Evolutionary conservation across 2,797 vertebrate genomes (phyloP).

Genomic region (Oceanodroma leucorhoa): DNA sequence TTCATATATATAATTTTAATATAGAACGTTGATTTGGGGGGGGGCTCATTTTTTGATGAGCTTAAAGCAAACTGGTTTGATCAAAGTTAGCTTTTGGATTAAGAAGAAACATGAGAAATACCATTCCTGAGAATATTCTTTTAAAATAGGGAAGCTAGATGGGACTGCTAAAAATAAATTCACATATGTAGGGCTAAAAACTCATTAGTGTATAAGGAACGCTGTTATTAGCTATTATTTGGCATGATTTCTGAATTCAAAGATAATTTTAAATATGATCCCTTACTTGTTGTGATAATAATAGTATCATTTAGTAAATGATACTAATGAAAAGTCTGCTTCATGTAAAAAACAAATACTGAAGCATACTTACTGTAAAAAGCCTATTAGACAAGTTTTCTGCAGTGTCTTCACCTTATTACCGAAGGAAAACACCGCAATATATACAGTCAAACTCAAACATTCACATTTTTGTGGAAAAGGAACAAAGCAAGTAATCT

Average conservation of each 20-base stretch:
- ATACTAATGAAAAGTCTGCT: neutral
- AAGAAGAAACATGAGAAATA: neutral
- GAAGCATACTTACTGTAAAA: neutral
- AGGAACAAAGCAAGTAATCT: slow-evolving; percentile 2
- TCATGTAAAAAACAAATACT: neutral
- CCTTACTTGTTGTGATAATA: neutral
- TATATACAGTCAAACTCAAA: neutral
- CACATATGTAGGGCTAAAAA: neutral
- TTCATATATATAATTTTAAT: neutral
- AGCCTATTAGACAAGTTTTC: neutral
- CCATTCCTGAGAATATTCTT: neutral
- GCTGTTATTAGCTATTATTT: neutral
- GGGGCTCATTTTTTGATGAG: neutral
- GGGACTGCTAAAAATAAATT: neutral
- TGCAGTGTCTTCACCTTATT: neutral
- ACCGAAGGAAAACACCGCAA: neutral
- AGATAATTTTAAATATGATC: neutral
- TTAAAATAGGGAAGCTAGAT: neutral
- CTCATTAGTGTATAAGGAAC: neutral
- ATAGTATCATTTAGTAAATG: neutral
- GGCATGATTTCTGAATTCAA: neutral
- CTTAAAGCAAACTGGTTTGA: neutral
- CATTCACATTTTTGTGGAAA: neutral
- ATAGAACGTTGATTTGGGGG: neutral
- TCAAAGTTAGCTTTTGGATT: neutral